phyloP scores from a whole-genome alignment of 1,140 invertebrate genomes.

The Bombus soroeensis region DNA sequence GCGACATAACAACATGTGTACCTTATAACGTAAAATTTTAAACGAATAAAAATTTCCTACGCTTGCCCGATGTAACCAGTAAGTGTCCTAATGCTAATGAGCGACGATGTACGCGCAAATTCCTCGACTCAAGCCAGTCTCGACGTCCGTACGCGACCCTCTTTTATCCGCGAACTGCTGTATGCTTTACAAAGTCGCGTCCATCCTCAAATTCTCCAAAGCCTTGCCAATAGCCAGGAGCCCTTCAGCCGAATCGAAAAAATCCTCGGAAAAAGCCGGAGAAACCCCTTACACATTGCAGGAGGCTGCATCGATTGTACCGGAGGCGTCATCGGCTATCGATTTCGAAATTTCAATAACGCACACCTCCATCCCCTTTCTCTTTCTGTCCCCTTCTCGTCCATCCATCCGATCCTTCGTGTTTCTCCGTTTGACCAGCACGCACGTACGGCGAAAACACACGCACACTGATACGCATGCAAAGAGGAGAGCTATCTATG shows the following conservation, averaged over 20 bases:
- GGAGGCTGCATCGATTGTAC: slow-evolving; percentile 43
- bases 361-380: slow-evolving; percentile 10
- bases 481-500: slow-evolving; percentile 50
- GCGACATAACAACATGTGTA: too few relatives aligned
- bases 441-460: background rate
- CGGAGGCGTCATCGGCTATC: slow-evolving; percentile 45
- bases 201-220: background rate
- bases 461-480: background rate
- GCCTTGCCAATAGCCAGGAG: background rate
- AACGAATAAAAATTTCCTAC: too few relatives aligned
- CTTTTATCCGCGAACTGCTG: too few relatives aligned
- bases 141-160: too few relatives aligned
- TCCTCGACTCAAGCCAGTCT: too few relatives aligned
- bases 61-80: too few relatives aligned
- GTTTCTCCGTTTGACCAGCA: slow-evolving; percentile 45
- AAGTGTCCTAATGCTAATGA: too few relatives aligned
- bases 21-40: too few relatives aligned
- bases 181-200: too few relatives aligned
- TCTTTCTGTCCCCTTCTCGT: background rate
- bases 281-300: background rate
- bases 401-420: slow-evolving; percentile 15
- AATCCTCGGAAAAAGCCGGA: background rate
- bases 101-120: too few relatives aligned
- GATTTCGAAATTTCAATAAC: slow-evolving; percentile 64
- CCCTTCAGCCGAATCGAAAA: background rate